Evolutionary conservation across 2,888 invertebrate species (phyloP).

Genomic region (Osedax frankpressi): DNA sequence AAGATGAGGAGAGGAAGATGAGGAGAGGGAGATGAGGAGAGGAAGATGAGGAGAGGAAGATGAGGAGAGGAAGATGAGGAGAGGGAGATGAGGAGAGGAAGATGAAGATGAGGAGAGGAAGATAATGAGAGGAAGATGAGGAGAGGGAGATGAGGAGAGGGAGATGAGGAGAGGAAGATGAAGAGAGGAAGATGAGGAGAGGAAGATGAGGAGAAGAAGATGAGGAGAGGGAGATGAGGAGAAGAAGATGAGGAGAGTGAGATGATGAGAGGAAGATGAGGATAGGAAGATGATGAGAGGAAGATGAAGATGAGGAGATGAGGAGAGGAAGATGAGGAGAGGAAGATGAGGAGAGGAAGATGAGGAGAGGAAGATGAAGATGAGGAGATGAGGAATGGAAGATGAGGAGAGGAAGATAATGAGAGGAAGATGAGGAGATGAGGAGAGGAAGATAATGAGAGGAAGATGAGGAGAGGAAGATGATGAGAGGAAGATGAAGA

Average conservation of each 20-base stretch:
- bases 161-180: background rate
- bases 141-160: background rate
- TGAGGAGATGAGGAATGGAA: background rate
- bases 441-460: too few species aligned
- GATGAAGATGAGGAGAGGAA: background rate
- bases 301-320: background rate
- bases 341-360: background rate
- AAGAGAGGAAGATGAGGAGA: background rate
- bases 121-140: background rate
- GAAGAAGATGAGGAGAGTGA: background rate
- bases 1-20: background rate
- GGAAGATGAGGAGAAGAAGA: background rate
- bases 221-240: background rate
- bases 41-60: background rate
- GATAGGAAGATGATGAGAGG: background rate
- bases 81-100: background rate
- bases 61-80: background rate
- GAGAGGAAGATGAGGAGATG: background rate
- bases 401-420: background rate
- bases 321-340: background rate
- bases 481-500: too few species aligned
- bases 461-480: too few species aligned
- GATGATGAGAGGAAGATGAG: background rate
- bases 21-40: background rate
- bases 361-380: background rate